Percentiles rank a stretch among this genome's conserved stretches.
Conservation (phyloP, 64 coral and sea anemone species). For the Porites lutea region DNA sequence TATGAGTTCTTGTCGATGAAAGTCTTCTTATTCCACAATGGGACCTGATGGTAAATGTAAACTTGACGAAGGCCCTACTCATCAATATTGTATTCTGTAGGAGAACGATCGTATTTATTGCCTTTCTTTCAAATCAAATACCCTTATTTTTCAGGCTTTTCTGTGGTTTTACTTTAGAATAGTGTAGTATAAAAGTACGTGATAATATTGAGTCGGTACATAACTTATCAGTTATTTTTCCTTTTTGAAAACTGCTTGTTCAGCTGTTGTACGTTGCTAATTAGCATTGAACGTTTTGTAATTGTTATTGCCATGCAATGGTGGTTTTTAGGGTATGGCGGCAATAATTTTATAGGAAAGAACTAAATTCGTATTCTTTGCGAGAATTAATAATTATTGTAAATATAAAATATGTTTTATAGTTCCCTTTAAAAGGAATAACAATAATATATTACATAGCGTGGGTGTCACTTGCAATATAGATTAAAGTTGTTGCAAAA, state of each 20-base stretch:
- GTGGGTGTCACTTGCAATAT: background rate
- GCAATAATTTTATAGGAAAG: background rate
- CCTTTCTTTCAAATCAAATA: background rate
- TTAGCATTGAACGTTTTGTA: background rate
- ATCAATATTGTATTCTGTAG: background rate
- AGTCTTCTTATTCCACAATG: background rate
- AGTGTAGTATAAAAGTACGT: background rate
- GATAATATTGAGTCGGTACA: background rate
- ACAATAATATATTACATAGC: background rate
- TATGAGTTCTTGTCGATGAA: background rate
- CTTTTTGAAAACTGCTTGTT: background rate
- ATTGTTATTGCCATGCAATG: background rate
- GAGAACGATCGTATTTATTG: background rate
- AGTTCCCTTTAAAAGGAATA: background rate
- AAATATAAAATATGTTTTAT: slow-evolving; percentile 9
- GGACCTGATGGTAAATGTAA: background rate
- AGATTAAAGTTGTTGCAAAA: background rate
- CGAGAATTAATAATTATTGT: background rate
- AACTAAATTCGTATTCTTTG: background rate
- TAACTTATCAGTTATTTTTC: background rate
- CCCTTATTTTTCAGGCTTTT: background rate
- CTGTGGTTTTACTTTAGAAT: background rate
- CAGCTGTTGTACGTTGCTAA: slow-evolving; percentile 5
- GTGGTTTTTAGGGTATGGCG: background rate
- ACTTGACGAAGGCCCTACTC: background rate